A percentile compares a stretch with the other conserved stretches of the same genome.
Conservation (phyloP, 1,140 invertebrate species). For the Sycophaga agraensis region DNA sequence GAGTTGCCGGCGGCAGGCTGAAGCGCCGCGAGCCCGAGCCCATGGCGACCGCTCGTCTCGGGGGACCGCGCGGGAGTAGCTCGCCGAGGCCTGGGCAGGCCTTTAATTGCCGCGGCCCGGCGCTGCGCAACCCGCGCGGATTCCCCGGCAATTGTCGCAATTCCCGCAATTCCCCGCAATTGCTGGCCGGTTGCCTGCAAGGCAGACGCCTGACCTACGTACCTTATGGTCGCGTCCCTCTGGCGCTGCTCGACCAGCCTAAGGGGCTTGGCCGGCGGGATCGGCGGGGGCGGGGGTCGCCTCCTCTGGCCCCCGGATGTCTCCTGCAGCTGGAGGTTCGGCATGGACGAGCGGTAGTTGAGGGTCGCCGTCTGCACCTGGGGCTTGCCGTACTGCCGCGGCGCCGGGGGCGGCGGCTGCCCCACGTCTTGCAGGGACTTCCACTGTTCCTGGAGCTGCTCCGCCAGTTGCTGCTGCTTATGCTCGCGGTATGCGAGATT, state of each 20-base stretch:
- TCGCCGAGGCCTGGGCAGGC: no score
- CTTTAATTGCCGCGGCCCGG: no score
- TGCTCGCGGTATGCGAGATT: constrained; percentile 67
- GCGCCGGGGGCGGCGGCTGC: not conserved
- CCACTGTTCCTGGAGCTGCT: constrained; percentile 54
- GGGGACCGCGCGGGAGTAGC: no score
- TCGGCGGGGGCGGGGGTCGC: constrained; percentile 55
- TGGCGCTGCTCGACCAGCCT: constrained; percentile 54
- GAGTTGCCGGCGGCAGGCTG: no score
- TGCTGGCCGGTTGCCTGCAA: no score
- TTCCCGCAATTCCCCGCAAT: no score
- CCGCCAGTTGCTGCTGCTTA: constrained; percentile 49
- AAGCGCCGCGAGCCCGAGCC: no score
- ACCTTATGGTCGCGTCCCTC: constrained; percentile 56
- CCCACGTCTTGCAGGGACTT: constrained; percentile 53
- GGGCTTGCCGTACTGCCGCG: constrained; percentile 20
- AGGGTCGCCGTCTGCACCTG: constrained; percentile 39
- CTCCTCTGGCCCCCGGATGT: constrained; percentile 39
- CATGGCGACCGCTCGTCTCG: no score
- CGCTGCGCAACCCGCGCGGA: no score
- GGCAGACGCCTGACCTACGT: no score
- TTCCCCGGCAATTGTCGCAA: no score
- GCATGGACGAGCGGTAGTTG: constrained; percentile 70
- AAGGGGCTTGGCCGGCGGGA: constrained; percentile 58
- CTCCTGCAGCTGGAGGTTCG: constrained; percentile 63